phyloP scores from a whole-genome alignment of 1,140 invertebrate species.

The Protaetia brevitarsis region DNA sequence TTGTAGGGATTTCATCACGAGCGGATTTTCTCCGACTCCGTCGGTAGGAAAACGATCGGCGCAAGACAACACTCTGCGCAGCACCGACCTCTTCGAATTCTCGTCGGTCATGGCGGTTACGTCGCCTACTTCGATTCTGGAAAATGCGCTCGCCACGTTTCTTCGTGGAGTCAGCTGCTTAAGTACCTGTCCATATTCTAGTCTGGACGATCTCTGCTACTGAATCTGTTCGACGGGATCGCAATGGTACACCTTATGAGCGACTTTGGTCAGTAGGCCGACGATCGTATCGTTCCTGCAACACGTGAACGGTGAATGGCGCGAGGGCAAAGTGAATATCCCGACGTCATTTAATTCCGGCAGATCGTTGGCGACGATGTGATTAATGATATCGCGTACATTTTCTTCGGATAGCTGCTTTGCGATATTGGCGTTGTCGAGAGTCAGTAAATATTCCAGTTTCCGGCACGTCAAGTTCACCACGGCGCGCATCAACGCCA shows the following conservation, averaged over 20 bases:
- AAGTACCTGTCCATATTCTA: background rate
- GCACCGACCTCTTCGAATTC: no score
- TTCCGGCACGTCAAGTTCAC: conserved; percentile 61
- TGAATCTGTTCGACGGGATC: background rate
- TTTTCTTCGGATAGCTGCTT: conserved; percentile 60
- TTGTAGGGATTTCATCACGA: background rate
- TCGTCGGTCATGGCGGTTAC: no score
- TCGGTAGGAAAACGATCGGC: background rate
- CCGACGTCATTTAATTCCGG: conserved; percentile 57
- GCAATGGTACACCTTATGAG: conserved; percentile 40
- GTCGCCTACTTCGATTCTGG: no score
- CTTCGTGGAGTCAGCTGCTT: no score
- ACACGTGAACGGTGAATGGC: conserved; percentile 50
- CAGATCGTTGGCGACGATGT: conserved; percentile 52
- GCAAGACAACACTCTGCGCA: background rate
- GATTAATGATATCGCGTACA: conserved; percentile 55
- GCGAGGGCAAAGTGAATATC: conserved; percentile 55
- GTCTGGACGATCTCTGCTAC: background rate
- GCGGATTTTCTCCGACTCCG: background rate
- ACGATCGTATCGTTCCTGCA: conserved; percentile 25
- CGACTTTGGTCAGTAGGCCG: conserved; percentile 43
- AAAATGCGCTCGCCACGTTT: no score
- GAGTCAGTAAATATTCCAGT: conserved; percentile 62
- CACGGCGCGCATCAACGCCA: conserved; percentile 59
- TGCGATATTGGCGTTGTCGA: conserved; percentile 51